These are phyloP conservation scores for Ctenomys sociabilis DNA, from an alignment of 2,113 vertebrate genomes.

Conservation along the genomic window DNA sequence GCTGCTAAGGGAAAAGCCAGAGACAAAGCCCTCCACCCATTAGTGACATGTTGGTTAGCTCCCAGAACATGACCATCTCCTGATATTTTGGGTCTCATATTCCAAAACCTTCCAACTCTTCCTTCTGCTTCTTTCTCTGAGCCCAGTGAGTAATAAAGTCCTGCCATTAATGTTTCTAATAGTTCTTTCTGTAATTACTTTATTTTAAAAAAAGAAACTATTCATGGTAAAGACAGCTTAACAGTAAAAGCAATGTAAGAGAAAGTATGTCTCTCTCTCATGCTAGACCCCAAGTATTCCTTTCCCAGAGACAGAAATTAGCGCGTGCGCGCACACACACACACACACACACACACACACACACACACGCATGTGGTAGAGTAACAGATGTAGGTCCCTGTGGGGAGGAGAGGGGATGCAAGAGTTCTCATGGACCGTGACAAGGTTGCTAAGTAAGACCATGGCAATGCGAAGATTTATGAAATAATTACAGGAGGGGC, in stretches of 20 bases:
- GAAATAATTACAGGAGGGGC: background rate
- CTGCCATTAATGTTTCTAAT: background rate
- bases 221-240: background rate
- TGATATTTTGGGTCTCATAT: background rate
- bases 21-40: background rate
- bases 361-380: rapidly evolving
- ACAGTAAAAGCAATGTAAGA: background rate
- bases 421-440: background rate
- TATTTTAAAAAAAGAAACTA: background rate
- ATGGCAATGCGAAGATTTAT: background rate
- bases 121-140: constrained; percentile 5
- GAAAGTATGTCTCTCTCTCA: background rate
- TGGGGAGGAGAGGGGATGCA: too few species aligned
- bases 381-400: background rate
- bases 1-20: background rate
- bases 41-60: rapidly evolving
- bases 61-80: background rate
- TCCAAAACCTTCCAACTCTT: background rate
- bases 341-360: background rate
- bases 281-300: background rate
- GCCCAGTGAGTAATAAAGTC: background rate
- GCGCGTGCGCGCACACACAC: background rate
- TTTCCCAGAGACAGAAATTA: background rate
- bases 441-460: background rate
- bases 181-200: background rate